Base-by-base conservation (phyloP, 2,113 vertebrate genomes). In the Notarius lentiginosus region DNA sequence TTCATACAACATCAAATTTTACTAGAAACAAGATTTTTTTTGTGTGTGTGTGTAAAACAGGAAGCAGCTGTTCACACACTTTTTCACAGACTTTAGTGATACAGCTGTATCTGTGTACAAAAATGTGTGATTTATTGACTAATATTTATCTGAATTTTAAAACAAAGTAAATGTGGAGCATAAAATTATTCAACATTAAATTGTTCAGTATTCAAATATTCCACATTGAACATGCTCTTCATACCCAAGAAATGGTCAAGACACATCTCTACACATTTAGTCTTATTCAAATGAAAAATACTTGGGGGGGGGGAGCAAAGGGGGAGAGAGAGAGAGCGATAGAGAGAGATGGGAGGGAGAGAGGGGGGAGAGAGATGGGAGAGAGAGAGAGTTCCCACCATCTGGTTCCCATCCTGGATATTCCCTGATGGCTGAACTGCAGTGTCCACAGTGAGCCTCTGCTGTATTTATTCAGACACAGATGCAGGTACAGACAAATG, bases 401-500 rank as follows among this genome's bases (percentile, higher is more conserved):
- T 79, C 55, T 79, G 77, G 51, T 79, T 79, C 53, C 53, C 77
- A 79, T 58, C 77, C 30, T 7, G 18, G 24, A 79, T 79, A 17
- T n/a, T 79, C 76, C 51, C n/a, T 17, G 76, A 79, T 55, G 76
- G 77, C 58, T 20, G 7, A 30, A 12, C n/a, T 56, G 12, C 51
- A 41, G 41, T 41, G 41, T 41, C 41, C 41, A 41, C 41, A 41
- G 41, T n/a, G 24, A 63, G 61, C 1, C 61, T 63, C 8, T 2
- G 8, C 20, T n/a, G 8, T 65, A 24, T 10, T 65, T 65, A n/a
- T 65, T 65, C 60, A 63, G 18, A 63, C 6, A 22, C 60, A 63
- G 18, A 63, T 41, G 41, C 41, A 41, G 41, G 41, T 41, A 41
- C 22, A 65, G 18, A 61, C 60, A 22, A 41, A 41, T 4, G 4